phyloP scores from a whole-genome alignment of 2,888 invertebrate genomes.

The Drosophila anomelani region DNA sequence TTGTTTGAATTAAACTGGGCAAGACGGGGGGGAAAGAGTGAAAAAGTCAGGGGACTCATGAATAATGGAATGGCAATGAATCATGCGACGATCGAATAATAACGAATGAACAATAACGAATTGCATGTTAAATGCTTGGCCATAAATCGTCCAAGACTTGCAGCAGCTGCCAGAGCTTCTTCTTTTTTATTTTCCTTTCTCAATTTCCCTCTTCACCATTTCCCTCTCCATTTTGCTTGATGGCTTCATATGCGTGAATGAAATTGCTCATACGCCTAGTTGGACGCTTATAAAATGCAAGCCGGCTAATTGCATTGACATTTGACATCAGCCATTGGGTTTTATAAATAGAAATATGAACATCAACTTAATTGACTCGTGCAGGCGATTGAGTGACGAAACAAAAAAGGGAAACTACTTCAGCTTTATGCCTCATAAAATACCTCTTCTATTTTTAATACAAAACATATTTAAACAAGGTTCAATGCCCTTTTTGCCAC shows the following conservation, averaged over 20 bases:
- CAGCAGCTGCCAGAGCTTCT: constrained; percentile 9
- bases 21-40: not conserved
- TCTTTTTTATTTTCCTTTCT: not conserved
- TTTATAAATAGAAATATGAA: constrained; percentile 34
- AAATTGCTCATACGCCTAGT: constrained; percentile 26
- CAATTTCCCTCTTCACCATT: too few species aligned
- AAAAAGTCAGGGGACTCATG: constrained; percentile 22
- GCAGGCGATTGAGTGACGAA: not conserved
- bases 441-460: not conserved
- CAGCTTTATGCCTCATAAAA: not conserved
- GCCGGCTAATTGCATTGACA: constrained; percentile 47
- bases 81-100: constrained; percentile 44
- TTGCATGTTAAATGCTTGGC: constrained; percentile 50
- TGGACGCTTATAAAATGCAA: constrained; percentile 24
- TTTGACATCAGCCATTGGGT: constrained; percentile 31
- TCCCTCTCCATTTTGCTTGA: not conserved
- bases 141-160: constrained; percentile 37
- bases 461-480: constrained; percentile 1
- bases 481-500: constrained; percentile 25
- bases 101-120: constrained; percentile 48
- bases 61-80: constrained; percentile 57
- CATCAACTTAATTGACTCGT: constrained; percentile 33
- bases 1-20: constrained; percentile 17
- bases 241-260: constrained; percentile 1
- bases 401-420: not conserved